Percentiles rank a stretch among this genome's conserved stretches.
These are phyloP conservation scores for Gnathochromis pfefferi DNA, from an alignment of 2,113 vertebrate species.

Conservation along the genomic window DNA sequence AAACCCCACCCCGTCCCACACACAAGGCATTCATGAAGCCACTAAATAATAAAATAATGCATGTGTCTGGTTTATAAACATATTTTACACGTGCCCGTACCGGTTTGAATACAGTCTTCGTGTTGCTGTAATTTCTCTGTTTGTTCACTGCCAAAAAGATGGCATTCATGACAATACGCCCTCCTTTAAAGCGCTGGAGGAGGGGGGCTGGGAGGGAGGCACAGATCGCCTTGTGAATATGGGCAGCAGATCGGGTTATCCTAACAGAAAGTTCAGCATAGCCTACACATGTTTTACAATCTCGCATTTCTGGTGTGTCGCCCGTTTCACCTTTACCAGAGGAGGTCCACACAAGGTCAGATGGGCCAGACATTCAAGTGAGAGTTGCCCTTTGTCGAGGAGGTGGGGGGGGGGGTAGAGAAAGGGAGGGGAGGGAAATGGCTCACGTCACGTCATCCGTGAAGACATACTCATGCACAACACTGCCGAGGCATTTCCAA, in stretches of 20 bases:
- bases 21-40: constrained; percentile 82
- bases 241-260: constrained; percentile 36
- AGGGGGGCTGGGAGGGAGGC: neutral
- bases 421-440: neutral
- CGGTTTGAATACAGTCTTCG: constrained; percentile 44
- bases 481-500: constrained; percentile 62
- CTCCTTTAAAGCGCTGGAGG: constrained; percentile 1
- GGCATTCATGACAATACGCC: neutral
- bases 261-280: constrained; percentile 21
- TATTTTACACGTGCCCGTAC: constrained; percentile 88
- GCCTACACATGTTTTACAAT: constrained; percentile 53
- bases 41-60: constrained; percentile 93
- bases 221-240: constrained; percentile 12
- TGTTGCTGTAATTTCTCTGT: constrained; percentile 16
- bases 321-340: constrained; percentile 20
- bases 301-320: constrained; percentile 32
- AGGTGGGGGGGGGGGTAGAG: neutral
- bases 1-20: constrained; percentile 19
- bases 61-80: constrained; percentile 89
- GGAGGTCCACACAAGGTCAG: constrained; percentile 38
- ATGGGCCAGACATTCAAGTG: constrained; percentile 50
- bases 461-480: constrained; percentile 82
- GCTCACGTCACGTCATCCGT: constrained; percentile 75
- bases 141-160: neutral
- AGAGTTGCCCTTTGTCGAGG: constrained; percentile 34